Percentiles rank a stretch among this genome's conserved stretches.
These are phyloP conservation scores for Spodoptera frugiperda DNA, from an alignment of 1,140 invertebrate species.

Conservation along the genomic window DNA sequence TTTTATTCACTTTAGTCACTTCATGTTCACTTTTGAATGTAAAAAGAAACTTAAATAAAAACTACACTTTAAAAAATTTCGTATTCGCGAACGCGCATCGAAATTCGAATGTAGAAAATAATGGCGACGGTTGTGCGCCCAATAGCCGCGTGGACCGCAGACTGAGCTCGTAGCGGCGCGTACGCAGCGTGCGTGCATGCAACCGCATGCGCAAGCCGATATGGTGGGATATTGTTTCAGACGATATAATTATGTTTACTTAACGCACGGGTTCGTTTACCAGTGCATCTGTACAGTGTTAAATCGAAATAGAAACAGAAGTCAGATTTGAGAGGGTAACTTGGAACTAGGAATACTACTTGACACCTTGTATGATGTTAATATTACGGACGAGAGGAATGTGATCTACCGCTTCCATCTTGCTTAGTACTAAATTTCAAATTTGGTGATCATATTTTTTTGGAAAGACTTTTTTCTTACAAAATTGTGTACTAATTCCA, in stretches of 20 bases:
- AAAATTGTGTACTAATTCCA: not conserved
- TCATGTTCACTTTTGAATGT: conserved; percentile 25
- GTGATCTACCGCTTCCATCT: not conserved
- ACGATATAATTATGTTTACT: conserved; percentile 49
- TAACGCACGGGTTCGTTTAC: conserved; percentile 54
- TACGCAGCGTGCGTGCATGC: conserved; percentile 58
- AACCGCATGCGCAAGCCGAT: conserved; percentile 48
- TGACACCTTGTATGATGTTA: conserved; percentile 10
- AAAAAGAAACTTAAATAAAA: conserved; percentile 41
- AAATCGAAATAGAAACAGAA: conserved; percentile 46
- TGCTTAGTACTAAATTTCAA: not conserved
- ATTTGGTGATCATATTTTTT: not conserved
- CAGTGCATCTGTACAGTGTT: conserved; percentile 55
- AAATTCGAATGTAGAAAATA: conserved; percentile 55
- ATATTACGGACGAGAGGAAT: not conserved
- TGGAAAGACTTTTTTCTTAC: not conserved
- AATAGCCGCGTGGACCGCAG: conserved; percentile 60
- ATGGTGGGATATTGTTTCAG: conserved; percentile 70
- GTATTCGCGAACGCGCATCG: conserved; percentile 51
- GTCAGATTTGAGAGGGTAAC: conserved; percentile 26
- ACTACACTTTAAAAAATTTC: conserved; percentile 48
- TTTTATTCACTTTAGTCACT: conserved; percentile 50
- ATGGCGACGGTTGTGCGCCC: conserved; percentile 57
- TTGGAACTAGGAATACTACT: conserved; percentile 10
- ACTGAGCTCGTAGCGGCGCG: conserved; percentile 62